Evolutionary conservation across 2,113 vertebrate genomes (phyloP), one percentile per base, ranked within the genome.

Genomic region (Spheniscus mendiculus): DNA sequence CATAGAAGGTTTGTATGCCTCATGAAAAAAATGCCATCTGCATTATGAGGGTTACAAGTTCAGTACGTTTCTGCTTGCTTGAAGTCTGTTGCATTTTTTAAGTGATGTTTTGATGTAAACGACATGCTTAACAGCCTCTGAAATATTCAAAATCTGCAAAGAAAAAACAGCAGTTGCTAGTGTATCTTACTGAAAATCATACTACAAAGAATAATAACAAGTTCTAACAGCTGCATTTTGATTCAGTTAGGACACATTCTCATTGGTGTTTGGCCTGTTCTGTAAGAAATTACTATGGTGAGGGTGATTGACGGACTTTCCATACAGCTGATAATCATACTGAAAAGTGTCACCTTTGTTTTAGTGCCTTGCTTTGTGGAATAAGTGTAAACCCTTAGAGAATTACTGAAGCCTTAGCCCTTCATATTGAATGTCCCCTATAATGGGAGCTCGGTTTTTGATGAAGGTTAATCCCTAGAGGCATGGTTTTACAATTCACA

Each of bases 81-180:
- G 2, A 81, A 74, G 36, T 66, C 49, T 65, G 29, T 87, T 82
- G 61, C 20, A 15, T 82, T 84, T 59, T 69, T 66, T 8, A 47
- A 88, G 32, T 52, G 40, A n/a, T 69, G 16, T 80, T 87, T 89
- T 83, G 44, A 40, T 94, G 67, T 91, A 72, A 86, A 52, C 56
- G 4, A 36, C 7, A 3, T 78, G 40, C 58, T 47, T 86, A 86
- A 18, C 45, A 69, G 44, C 49, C 38, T 50, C 16, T 71, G 56
- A 86, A 82, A 58, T 65, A 36, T 1, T 38, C 50, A 36, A 77
- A 73, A 34, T 65, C 36, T 70, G 7, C 18, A 18, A 73, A 58
- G 56, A 27, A 82, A 53, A 49, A 58, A 1, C 17, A 76, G 12
- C 25, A 66, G 6, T 74, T 91, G 18, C 34, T 84, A 27, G 21